Conservation (phyloP, 2,888 invertebrate species). For the Sphaeridia pumilis region DNA sequence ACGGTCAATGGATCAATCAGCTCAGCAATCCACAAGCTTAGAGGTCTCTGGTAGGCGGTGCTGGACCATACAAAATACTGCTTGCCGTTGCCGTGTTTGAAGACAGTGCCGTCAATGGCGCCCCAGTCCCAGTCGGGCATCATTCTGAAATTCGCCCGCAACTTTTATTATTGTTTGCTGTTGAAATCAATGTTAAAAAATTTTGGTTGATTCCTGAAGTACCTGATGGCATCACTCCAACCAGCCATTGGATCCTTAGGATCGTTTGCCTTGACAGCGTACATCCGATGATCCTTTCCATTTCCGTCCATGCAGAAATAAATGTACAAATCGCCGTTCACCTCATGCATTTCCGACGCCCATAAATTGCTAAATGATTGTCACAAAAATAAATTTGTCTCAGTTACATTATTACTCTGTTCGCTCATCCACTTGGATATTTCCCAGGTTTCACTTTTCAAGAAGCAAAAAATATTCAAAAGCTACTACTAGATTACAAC, state of each 20-base stretch:
- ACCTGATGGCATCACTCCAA: slow-evolving; percentile 12
- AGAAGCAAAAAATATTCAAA: too few species aligned
- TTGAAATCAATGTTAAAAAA: too few species aligned
- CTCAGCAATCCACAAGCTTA: slow-evolving; percentile 11
- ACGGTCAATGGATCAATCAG: slow-evolving; percentile 8
- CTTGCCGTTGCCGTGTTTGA: slow-evolving; percentile 16
- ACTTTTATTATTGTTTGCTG: too few species aligned
- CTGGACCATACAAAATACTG: slow-evolving; percentile 15
- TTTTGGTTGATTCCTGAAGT: too few species aligned
- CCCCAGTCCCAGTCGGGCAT: slow-evolving; percentile 19
- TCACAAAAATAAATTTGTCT: too few species aligned
- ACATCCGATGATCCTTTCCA: slow-evolving; percentile 6
- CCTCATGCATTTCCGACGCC: slow-evolving; percentile 26
- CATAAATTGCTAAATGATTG: slow-evolving; percentile 14
- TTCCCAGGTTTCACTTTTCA: too few species aligned
- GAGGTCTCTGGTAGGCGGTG: slow-evolving; percentile 5
- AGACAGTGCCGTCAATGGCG: slow-evolving; percentile 22
- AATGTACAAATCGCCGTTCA: slow-evolving; percentile 23
- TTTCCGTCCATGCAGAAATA: slow-evolving; percentile 20
- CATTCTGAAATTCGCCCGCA: slow-evolving; percentile 12
- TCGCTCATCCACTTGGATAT: too few species aligned
- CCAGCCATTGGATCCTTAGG: slow-evolving; percentile 9
- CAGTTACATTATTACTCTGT: too few species aligned
- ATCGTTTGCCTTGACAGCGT: slow-evolving; percentile 10
- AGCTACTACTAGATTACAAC: too few species aligned